Evolutionary conservation across 2,113 vertebrate genomes (phyloP), one percentile per base, ranked within the genome.

Genomic region (Porphyrio hochstetteri): DNA sequence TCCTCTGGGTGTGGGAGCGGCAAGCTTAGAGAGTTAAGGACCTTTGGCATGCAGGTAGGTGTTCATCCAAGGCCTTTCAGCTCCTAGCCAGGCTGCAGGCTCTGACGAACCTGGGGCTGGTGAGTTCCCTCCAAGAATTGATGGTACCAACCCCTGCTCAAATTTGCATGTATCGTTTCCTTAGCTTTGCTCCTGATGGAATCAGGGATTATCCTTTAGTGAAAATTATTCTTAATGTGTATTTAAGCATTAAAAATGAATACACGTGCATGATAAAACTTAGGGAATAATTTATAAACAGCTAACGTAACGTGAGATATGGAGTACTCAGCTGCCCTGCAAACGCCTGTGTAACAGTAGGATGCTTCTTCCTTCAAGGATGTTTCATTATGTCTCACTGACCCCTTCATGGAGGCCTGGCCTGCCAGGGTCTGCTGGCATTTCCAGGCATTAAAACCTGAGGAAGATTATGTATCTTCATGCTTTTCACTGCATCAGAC

Each of bases 241-340:
- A 86, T 91, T 96, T 92, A 93, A 95, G 68, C 95, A 97, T 96
- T 96, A 95, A 98, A 97, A 94, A 92, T 96, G 93, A 91, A 96
- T 93, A 96, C 35, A 65, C 3, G 15, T 28, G 53, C 83, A 87
- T 59, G 69, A 90, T 95, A 93, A 94, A 97, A 92, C 86, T 78
- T 74, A 67, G 65, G 94, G 95, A 97, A 98, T 97, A 97, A 98
- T 97, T 98, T 94, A 96, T 96, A 95, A 97, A 95, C 63, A 80
- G 89, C 82, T 31, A 78, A 79, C 7, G 0, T 69, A 89, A 72
- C 0, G 1, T 38, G 79, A 91, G 55, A 60, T 75, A 48, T 4
- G 55, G 60, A 90, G 71, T 24, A 52, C 57, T 68, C n/a, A 59
- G 76, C 72, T 80, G 76, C 44, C 65, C 76, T 53, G 84, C 71